A percentile compares a stretch with the other conserved stretches of the same genome.
Evolutionary conservation across 2,888 invertebrate species (phyloP).

Genomic region (Volucella inanis): DNA sequence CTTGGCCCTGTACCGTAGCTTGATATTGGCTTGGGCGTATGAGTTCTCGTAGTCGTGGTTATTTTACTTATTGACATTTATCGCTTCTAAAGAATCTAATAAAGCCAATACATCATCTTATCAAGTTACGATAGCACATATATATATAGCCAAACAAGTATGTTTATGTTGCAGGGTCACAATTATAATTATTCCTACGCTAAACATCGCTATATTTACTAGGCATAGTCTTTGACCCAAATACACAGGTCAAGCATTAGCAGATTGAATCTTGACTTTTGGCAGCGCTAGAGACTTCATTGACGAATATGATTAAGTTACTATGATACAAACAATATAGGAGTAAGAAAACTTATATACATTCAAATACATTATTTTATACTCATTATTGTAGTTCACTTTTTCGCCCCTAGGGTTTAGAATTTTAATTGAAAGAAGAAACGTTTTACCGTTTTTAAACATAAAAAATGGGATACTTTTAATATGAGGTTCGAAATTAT

Average conservation of each 20-base stretch:
- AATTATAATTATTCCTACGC: constrained; percentile 16
- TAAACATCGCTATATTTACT: neutral
- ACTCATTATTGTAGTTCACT: too few relatives aligned
- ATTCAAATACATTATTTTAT: neutral
- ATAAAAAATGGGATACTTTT: constrained; percentile 1
- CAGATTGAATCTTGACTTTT: constrained; percentile 34
- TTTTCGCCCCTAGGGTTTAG: neutral
- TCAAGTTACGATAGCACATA: too few relatives aligned
- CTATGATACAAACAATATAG: neutral
- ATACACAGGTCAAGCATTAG: constrained; percentile 24
- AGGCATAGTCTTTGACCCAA: constrained; percentile 45
- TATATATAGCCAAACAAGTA: too few relatives aligned
- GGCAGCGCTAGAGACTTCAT: constrained; percentile 27
- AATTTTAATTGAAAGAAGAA: constrained; percentile 26
- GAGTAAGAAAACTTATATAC: constrained; percentile 3
- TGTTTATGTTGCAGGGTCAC: neutral
- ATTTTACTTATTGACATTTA: too few relatives aligned
- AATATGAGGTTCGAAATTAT: neutral
- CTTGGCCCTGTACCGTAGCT: too few relatives aligned
- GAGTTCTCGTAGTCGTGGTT: too few relatives aligned
- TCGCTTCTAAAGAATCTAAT: too few relatives aligned
- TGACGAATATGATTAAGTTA: constrained; percentile 37
- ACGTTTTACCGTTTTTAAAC: neutral
- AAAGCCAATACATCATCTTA: too few relatives aligned
- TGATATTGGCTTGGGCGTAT: too few relatives aligned